Conservation (phyloP, 2,797 vertebrate genomes). For the Eleutherodactylus coqui region DNA sequence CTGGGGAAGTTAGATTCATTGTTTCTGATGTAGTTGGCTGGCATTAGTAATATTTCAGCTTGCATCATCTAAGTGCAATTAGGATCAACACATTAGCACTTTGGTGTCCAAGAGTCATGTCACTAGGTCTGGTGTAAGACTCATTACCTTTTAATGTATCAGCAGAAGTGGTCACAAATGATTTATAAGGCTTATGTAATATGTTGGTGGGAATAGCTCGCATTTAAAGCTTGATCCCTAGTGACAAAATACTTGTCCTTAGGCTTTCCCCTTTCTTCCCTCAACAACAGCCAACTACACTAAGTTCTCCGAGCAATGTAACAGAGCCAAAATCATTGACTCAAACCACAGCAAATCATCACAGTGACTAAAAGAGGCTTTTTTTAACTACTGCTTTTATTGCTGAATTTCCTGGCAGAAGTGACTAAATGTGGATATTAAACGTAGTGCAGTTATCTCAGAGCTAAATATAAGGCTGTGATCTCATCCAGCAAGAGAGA, state of each 20-base stretch:
- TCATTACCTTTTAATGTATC: conserved; percentile 76
- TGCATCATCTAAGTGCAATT: conserved; percentile 71
- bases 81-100: conserved; percentile 72
- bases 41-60: conserved; percentile 65
- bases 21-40: conserved; percentile 69
- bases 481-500: conserved; percentile 56
- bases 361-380: conserved; percentile 64
- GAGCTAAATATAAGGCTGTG: conserved; percentile 61
- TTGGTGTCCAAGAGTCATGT: conserved; percentile 64
- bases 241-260: conserved; percentile 66
- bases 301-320: conserved; percentile 53
- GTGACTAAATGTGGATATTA: conserved; percentile 52
- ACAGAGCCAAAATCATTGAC: conserved; percentile 60
- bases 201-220: conserved; percentile 70
- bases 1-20: conserved; percentile 72
- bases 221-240: conserved; percentile 67
- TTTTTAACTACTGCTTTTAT: conserved; percentile 64
- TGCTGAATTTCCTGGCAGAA: conserved; percentile 64
- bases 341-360: conserved; percentile 63
- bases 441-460: conserved; percentile 61
- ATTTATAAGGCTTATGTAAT: conserved; percentile 72
- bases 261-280: conserved; percentile 54
- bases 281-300: conserved; percentile 61
- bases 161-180: conserved; percentile 75
- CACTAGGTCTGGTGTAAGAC: conserved; percentile 69